Base-by-base conservation (phyloP, 2,888 invertebrate species). In the Drosophila bunnanda region DNA sequence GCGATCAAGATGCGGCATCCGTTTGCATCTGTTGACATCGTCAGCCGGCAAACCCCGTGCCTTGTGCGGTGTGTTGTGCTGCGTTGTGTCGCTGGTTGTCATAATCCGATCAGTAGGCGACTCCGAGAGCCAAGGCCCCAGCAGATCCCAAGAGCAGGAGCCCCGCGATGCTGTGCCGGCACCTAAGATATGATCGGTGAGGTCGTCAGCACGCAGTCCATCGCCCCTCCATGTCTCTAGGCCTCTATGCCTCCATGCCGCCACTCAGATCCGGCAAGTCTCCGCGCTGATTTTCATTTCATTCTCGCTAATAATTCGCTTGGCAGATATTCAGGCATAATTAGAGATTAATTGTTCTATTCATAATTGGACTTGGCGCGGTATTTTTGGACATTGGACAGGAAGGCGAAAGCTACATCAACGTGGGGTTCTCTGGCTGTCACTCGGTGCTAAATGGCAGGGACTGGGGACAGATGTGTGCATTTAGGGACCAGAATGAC, bases 341-440 rank as follows among this genome's bases (percentile, higher is more conserved):
- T 91, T 91, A 91, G 91, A 91, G 91, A 91, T 91, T 91, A 91
- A 91, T 91, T 91, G 91, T 91, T 91, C 84, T 90, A 80, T 83
- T 89, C 87, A 89, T 83, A 89, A 88, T 84, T 83, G 80, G 79
- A 60, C 56, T 57, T 65, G 57, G 76, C 71, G 56, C 76, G 75
- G 86, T 80, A 88, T 86, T 88, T 83, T 86, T 88, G 83, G 88
- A 85, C 80, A 79, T 73, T 66, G 78, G 64, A 80, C 80, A 68
- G 77, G 70, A 75, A 78, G 65, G 60, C 69, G 64, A 70, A 66
- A 78, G 56, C 59, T 79, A 56, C 64, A 67, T 52, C 68, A 72
- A 67, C 72, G 68, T 75, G 76, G 70, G 82, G 68, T 73, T 76
- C 55, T 48, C 15, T n/a, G 57, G 58, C 77, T 65, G 59, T 77